Evolutionary conservation across 2,888 invertebrate species (phyloP).

Genomic region (Siphlonurus alternatus): DNA sequence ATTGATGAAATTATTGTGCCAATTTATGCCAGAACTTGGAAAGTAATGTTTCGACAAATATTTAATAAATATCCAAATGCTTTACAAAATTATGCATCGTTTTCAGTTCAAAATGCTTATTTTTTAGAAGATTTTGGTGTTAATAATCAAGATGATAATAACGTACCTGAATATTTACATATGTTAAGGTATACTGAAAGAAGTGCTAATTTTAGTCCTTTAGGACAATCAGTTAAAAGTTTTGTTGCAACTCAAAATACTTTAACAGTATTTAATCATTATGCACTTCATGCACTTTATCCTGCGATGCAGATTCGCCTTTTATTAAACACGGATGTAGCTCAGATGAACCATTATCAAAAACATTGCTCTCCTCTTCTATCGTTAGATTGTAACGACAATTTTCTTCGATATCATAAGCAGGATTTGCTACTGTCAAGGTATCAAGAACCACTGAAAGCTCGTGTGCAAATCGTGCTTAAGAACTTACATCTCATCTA

Average conservation of each 20-base stretch:
- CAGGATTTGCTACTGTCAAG: conserved; percentile 11
- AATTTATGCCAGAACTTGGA: conserved; percentile 38
- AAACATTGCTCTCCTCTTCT: conserved; percentile 23
- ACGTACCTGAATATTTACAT: conserved; percentile 21
- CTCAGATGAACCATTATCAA: conserved; percentile 51
- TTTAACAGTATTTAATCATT: conserved; percentile 58
- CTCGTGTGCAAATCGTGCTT: conserved; percentile 8
- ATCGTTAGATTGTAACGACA: conserved; percentile 11
- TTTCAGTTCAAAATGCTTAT: conserved; percentile 48
- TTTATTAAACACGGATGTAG: conserved; percentile 38
- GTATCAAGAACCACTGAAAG: conserved; percentile 11
- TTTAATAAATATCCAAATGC: conserved; percentile 26
- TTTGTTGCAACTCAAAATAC: conserved; percentile 46
- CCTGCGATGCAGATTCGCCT: conserved; percentile 34
- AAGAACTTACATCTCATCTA: conserved; percentile 5
- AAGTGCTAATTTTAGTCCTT: conserved; percentile 39
- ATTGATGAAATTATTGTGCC: conserved; percentile 59
- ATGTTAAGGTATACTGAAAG: conserved; percentile 33
- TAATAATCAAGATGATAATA: conserved; percentile 4
- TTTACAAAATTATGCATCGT: conserved; percentile 31
- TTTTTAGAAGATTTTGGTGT: conserved; percentile 33
- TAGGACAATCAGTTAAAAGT: conserved; percentile 52
- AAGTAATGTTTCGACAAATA: conserved; percentile 34
- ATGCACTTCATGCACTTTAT: conserved; percentile 42
- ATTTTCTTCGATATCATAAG: conserved; percentile 11